These are phyloP conservation scores for Stictocephala bisonia DNA, from an alignment of 2,888 invertebrate species.

Conservation along the genomic window DNA sequence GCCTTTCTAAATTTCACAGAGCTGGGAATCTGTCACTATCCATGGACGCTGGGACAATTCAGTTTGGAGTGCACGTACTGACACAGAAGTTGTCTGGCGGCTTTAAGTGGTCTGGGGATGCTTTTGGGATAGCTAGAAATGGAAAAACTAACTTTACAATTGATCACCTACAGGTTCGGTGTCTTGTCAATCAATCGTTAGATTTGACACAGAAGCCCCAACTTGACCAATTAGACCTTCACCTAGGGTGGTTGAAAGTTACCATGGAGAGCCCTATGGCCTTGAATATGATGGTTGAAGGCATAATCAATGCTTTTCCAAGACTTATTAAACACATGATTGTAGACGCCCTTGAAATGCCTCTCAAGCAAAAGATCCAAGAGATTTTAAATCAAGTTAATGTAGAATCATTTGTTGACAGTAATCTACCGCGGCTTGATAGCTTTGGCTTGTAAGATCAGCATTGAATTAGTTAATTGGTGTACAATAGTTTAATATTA, in stretches of 20 bases:
- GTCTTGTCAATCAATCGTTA: constrained; percentile 78
- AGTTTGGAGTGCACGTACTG: constrained; percentile 78
- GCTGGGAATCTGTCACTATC: constrained; percentile 80
- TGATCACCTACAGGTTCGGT: constrained; percentile 74
- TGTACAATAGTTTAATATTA: neutral
- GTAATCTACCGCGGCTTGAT: constrained; percentile 76
- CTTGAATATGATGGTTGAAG: constrained; percentile 83
- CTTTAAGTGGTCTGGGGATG: constrained; percentile 81
- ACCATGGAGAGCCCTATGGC: constrained; percentile 83
- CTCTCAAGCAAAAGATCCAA: constrained; percentile 78
- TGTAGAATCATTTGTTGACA: constrained; percentile 78
- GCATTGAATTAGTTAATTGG: constrained; percentile 21
- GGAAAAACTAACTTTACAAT: constrained; percentile 83
- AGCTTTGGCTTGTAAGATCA: constrained; percentile 63
- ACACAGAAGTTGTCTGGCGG: constrained; percentile 81
- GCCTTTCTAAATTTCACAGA: constrained; percentile 83
- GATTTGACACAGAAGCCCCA: constrained; percentile 80
- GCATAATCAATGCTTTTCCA: constrained; percentile 82
- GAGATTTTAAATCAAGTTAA: constrained; percentile 77
- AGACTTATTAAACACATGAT: constrained; percentile 88
- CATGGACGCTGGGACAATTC: constrained; percentile 77
- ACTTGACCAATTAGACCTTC: constrained; percentile 80
- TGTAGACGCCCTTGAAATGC: constrained; percentile 85
- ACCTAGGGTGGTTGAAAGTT: constrained; percentile 85
- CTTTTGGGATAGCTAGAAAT: constrained; percentile 72